Evolutionary conservation across 1,140 invertebrate genomes (phyloP), one percentile per base, ranked within the genome.

Genomic region (Habropoda laboriosa): DNA sequence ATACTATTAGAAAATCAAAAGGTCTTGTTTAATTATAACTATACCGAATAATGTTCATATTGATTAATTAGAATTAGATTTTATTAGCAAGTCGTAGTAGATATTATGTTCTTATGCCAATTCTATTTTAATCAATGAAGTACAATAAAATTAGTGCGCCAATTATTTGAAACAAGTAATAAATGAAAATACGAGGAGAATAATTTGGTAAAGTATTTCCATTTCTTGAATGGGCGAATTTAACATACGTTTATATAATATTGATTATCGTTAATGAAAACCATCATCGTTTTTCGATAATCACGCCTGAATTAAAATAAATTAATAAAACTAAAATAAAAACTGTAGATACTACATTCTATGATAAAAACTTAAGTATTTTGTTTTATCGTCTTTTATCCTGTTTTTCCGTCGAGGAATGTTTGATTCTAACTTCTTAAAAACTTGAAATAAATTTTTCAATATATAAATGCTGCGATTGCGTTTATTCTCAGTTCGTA

Each of bases 241-340:
- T 35, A 16, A 42, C 21, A n/a, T 60, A 45, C 35, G 42, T 60
- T 60, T 70, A 71, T 60, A 71, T 70, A 30, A 77, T 60, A 77
- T 71, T 58, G 66, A 71, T 77, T 77, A 49, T 35, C 42, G 24
- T 49, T 47, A 45, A 60, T 24, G 24, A 32, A 18, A 77, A 47
- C 74, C 30, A 27, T 38, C 38, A 70, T 71, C 55, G 66, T 77
- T 77, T 77, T 71, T 77, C 42, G 24, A 77, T 70, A 77, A 60
- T 60, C 13, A 47, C 42, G 64, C 32, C 58, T 49, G 16, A 35
- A 27, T 49, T 60, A 8, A n/a, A n/a, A n/a, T n/a, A n/a, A n/a
- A n/a, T n/a, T n/a, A n/a, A n/a, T 27, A 8, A 3, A 4, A 4
- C 49, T 58, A 70, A 58, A 77, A 77, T 70, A 70, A 68, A 42